These are phyloP conservation scores for Sthenelais limicola DNA, from an alignment of 2,888 invertebrate species.

Conservation along the genomic window DNA sequence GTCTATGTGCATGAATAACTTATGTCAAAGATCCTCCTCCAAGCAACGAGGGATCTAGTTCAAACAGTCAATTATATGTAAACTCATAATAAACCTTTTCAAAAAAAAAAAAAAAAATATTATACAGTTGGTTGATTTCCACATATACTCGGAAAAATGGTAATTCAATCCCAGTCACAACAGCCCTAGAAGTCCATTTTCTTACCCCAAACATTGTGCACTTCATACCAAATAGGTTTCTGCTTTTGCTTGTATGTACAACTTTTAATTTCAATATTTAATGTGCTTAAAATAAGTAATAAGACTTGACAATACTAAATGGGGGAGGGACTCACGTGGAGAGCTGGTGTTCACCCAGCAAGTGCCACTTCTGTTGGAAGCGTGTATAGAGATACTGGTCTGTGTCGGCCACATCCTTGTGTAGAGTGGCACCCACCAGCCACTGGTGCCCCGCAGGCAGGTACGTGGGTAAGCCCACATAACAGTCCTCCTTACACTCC, in stretches of 20 bases:
- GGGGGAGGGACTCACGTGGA: conserved; percentile 34
- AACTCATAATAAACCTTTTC: too few relatives aligned
- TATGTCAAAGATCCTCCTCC: too few relatives aligned
- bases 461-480: conserved; percentile 81
- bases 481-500: conserved; percentile 83
- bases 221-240: too few relatives aligned
- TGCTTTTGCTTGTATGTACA: too few relatives aligned
- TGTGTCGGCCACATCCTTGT: conserved; percentile 79
- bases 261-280: too few relatives aligned
- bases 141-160: too few relatives aligned
- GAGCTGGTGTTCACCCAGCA: conserved; percentile 51
- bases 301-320: background rate
- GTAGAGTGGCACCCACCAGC: conserved; percentile 79
- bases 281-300: background rate
- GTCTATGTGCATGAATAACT: too few relatives aligned
- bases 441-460: conserved; percentile 79
- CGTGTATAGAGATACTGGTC: conserved; percentile 80
- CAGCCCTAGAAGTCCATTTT: background rate
- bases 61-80: too few relatives aligned
- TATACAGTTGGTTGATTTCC: too few relatives aligned
- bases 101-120: too few relatives aligned
- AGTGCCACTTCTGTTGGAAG: conserved; percentile 77
- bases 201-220: background rate
- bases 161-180: too few relatives aligned
- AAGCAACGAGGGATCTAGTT: too few relatives aligned